These are phyloP conservation scores for Notothenia coriiceps DNA, from an alignment of 2,113 vertebrate genomes.

Conservation along the genomic window DNA sequence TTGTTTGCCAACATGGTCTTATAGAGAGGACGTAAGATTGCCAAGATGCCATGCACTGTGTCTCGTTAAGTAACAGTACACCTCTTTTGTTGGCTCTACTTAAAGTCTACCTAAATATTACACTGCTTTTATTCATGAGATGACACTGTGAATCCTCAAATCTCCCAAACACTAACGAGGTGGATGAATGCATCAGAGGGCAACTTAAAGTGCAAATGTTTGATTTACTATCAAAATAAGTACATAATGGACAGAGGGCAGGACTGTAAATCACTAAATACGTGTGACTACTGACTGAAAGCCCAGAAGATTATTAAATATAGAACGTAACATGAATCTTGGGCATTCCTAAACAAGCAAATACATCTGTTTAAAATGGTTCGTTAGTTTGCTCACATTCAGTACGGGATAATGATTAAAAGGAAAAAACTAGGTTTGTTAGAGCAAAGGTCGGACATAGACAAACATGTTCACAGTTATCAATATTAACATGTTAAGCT, in stretches of 20 bases:
- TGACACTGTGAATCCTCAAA: neutral
- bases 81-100: slow-evolving; percentile 23
- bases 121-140: neutral
- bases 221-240: slow-evolving; percentile 55
- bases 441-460: slow-evolving; percentile 34
- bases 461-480: slow-evolving; percentile 62
- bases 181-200: slow-evolving; percentile 17
- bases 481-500: slow-evolving; percentile 61
- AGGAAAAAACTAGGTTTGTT: slow-evolving; percentile 15
- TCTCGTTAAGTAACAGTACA: slow-evolving; percentile 23
- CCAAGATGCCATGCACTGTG: slow-evolving; percentile 41
- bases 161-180: slow-evolving; percentile 1
- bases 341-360: slow-evolving; percentile 32
- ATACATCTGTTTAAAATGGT: slow-evolving; percentile 26
- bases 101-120: slow-evolving; percentile 1
- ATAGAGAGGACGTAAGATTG: slow-evolving; percentile 25
- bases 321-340: slow-evolving; percentile 45
- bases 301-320: slow-evolving; percentile 37
- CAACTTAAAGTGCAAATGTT: slow-evolving; percentile 74
- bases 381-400: slow-evolving; percentile 58
- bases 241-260: slow-evolving; percentile 34
- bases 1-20: slow-evolving; percentile 8
- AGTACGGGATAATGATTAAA: slow-evolving; percentile 33
- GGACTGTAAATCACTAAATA: slow-evolving; percentile 11
- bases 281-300: slow-evolving; percentile 16